These are phyloP conservation scores for Engystomops pustulosus DNA, from an alignment of 2,113 vertebrate genomes.

Conservation along the genomic window DNA sequence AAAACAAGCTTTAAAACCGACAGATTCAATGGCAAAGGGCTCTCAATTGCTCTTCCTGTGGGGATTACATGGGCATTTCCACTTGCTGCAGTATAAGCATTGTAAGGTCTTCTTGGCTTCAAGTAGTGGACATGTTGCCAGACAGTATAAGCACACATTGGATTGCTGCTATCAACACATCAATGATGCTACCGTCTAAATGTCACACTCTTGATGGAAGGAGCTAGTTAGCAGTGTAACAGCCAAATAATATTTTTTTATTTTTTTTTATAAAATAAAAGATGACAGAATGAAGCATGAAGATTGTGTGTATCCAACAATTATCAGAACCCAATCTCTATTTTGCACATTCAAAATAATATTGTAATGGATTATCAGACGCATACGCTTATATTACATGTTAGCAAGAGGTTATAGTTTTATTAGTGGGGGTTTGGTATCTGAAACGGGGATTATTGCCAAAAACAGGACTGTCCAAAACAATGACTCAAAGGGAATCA, in stretches of 20 bases:
- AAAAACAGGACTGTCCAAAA: background rate
- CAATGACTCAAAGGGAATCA: background rate
- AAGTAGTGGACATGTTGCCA: slow-evolving; percentile 18
- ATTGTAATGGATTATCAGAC: background rate
- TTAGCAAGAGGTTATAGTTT: too few relatives aligned
- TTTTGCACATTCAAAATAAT: background rate
- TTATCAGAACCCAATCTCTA: too few relatives aligned
- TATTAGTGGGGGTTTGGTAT: background rate
- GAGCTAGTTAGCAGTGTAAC: background rate
- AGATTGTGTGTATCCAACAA: too few relatives aligned
- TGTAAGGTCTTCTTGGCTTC: slow-evolving; percentile 21
- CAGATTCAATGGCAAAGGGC: slow-evolving; percentile 71
- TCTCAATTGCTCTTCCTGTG: slow-evolving; percentile 62
- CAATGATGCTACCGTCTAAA: slow-evolving; percentile 3
- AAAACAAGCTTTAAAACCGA: slow-evolving; percentile 65
- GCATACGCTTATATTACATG: background rate
- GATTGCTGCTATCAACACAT: slow-evolving; percentile 36
- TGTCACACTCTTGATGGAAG: background rate
- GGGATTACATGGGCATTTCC: slow-evolving; percentile 66
- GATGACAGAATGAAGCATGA: too few relatives aligned
- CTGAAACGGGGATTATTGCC: background rate
- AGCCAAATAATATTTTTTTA: background rate
- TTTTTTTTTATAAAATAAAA: too few relatives aligned
- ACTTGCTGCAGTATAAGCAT: slow-evolving; percentile 57
- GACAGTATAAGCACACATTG: slow-evolving; percentile 13